phyloP scores from a whole-genome alignment of 1,140 invertebrate genomes.

The Ceratitis capitata region DNA sequence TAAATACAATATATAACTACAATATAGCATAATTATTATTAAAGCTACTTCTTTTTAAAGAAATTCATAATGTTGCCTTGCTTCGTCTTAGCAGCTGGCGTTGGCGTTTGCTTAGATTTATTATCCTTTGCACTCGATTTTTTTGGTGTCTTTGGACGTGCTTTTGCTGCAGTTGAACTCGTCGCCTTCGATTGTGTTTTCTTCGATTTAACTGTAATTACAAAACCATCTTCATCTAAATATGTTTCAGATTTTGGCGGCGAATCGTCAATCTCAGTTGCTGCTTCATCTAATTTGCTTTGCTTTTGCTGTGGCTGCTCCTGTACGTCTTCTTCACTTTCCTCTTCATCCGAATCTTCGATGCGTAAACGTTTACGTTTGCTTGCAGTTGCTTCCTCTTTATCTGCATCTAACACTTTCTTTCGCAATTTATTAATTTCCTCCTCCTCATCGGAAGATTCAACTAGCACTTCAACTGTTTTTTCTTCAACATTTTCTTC shows the following conservation, averaged over 20 bases:
- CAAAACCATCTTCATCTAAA: constrained; percentile 62
- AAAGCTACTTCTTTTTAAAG: constrained; percentile 54
- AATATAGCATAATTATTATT: neutral
- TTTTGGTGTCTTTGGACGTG: constrained; percentile 43
- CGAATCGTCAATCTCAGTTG: constrained; percentile 38
- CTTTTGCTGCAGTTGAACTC: constrained; percentile 40
- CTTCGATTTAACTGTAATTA: constrained; percentile 55
- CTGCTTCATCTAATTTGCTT: constrained; percentile 46
- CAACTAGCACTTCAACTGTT: constrained; percentile 3
- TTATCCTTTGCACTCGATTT: constrained; percentile 31
- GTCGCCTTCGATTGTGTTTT: constrained; percentile 40
- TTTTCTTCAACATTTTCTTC: neutral
- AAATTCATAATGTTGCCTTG: constrained; percentile 60
- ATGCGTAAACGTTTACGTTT: constrained; percentile 55
- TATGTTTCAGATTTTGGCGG: constrained; percentile 54
- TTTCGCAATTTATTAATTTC: constrained; percentile 57
- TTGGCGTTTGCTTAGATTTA: constrained; percentile 39
- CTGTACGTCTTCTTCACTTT: constrained; percentile 49
- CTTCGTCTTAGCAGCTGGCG: constrained; percentile 51
- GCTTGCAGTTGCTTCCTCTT: constrained; percentile 10
- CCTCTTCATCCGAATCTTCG: constrained; percentile 49
- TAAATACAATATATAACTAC: too few relatives aligned
- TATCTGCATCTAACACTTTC: constrained; percentile 45
- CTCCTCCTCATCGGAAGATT: constrained; percentile 60
- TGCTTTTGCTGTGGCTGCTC: constrained; percentile 47